Evolutionary conservation across 2,797 vertebrate species (phyloP), one percentile per base, ranked within the genome.

Genomic region (Pelobates cultripes): DNA sequence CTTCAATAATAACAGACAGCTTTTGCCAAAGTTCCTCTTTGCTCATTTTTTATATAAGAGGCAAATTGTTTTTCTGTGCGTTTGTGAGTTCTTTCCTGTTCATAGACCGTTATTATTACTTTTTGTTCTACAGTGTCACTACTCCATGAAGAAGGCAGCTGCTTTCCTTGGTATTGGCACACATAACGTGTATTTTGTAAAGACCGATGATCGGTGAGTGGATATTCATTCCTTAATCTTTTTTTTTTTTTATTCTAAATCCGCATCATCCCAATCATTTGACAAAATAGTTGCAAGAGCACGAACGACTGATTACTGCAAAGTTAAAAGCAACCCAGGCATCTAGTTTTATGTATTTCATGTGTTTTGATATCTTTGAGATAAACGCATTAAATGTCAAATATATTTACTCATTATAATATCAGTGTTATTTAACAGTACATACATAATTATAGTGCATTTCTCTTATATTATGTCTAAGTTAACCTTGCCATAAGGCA

Each of bases 81-180:
- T 79, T 73, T 72, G 66, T 55, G 63, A 44, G 78, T 78, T 63
- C 2, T 51, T 66, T 53, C 70, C 55, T 78, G 47, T 82, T 51
- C 70, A 69, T 45, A 44, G 63, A 81, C 73, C 70, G 79, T 81
- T 57, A 81, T 9, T 57, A 81, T 9, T 86, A 44, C 60, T 6
- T 15, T 78, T 47, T 78, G 85, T 80, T 84, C 86, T 78, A 77
- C 85, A 96, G 94, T 90, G 93, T 85, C 94, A 96, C 92, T 96
- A 96, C 83, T 96, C 95, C 43, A 92, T 96, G 91, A 91, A 93
- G 88, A 96, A 96, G 87, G 93, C 95, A 82, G 95, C 94, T 5
- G 94, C 94, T 45, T 94, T 96, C 80, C 90, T 96, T 85, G 93
- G 94, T 67, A 93, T 95, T 77, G 95, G 96, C 81, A 95, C 94